Base-by-base conservation (phyloP, 2,797 vertebrate genomes). In the Micromesistius poutassou region DNA sequence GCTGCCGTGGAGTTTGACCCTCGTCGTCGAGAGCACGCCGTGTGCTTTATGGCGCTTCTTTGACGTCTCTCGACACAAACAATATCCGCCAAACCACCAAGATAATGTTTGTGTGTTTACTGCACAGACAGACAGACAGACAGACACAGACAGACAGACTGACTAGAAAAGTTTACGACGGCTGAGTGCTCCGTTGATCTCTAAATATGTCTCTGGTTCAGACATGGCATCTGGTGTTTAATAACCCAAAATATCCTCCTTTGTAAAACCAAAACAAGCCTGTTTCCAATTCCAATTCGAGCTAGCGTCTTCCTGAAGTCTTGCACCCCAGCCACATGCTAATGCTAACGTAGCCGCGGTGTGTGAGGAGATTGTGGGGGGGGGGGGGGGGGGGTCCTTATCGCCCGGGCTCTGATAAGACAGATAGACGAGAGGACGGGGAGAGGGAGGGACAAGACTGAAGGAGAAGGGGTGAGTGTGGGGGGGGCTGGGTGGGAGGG, bases 91-190 rank as follows among this genome's bases (percentile, higher is more conserved):
- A 8, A 66, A 79, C 31, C 66, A 77, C 83, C 80, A 79, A 75
- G 74, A 85, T 82, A 46, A 73, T 79, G 82, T 81, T 73, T 73
- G 74, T 85, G 85, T 84, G 82, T 80, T 86, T 79, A 76, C 71
- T 2, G 40, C 3, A 33, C 75, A 77, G 81, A 76, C 73, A 74
- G 68, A 82, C 75, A 14, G 79, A 77, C 81, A 87, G 86, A 88
- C 88, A 82, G 77, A 83, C 80, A 30, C 80, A 38, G 78, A 77
- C 81, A 87, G 86, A 88, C 88, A 82, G 77, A 83, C 80, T 77
- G 10, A 30, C 79, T 77, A 76, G 31, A 72, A 62, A 55, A 73
- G 0, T 80, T 78, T 74, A 31, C 30, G 4, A 35, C 5, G 25
- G 66, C 28, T 70, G 25, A 28, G n/a, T 10, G 3, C 66, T 70